phyloP scores from a whole-genome alignment of 2,113 vertebrate species.

The Rhinolophus sinicus region DNA sequence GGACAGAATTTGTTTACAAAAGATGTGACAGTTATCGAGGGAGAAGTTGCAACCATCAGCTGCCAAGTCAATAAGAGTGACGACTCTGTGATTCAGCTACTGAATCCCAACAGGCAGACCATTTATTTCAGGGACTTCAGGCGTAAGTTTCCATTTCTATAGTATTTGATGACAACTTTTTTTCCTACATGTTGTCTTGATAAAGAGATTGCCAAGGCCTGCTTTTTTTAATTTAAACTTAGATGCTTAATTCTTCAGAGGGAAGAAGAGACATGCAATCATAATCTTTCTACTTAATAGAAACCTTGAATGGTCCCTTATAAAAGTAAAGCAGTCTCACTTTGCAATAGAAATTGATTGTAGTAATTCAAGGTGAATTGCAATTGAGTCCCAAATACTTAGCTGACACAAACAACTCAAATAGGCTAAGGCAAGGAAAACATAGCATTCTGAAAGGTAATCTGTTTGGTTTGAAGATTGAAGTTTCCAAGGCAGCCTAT shows the following conservation, averaged over 20 bases:
- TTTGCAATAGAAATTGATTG: slow-evolving; percentile 93
- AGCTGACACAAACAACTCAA: slow-evolving; percentile 87
- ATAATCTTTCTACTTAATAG: slow-evolving; percentile 90
- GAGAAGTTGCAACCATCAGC: slow-evolving; percentile 91
- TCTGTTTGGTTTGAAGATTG: slow-evolving; percentile 59
- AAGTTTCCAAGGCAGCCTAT: slow-evolving; percentile 34
- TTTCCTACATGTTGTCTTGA: neutral
- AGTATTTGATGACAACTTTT: neutral
- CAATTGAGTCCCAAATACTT: slow-evolving; percentile 83
- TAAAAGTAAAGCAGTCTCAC: slow-evolving; percentile 86
- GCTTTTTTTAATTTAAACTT: slow-evolving; percentile 45
- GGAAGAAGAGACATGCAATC: slow-evolving; percentile 85
- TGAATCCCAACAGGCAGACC: slow-evolving; percentile 98
- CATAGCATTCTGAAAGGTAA: slow-evolving; percentile 57
- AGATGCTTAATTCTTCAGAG: slow-evolving; percentile 69
- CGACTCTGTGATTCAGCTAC: slow-evolving; percentile 98
- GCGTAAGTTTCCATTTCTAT: slow-evolving; percentile 88
- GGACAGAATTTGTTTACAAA: slow-evolving; percentile 97
- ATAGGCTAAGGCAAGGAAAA: slow-evolving; percentile 68
- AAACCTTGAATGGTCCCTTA: slow-evolving; percentile 89
- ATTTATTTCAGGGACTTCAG: slow-evolving; percentile 96
- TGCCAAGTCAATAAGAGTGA: slow-evolving; percentile 94
- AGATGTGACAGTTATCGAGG: slow-evolving; percentile 90
- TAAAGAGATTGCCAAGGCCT: slow-evolving; percentile 28
- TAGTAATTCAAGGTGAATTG: slow-evolving; percentile 90